Evolutionary conservation across 2,888 invertebrate genomes (phyloP), one percentile per base, ranked within the genome.

Genomic region (Allygus modestus): DNA sequence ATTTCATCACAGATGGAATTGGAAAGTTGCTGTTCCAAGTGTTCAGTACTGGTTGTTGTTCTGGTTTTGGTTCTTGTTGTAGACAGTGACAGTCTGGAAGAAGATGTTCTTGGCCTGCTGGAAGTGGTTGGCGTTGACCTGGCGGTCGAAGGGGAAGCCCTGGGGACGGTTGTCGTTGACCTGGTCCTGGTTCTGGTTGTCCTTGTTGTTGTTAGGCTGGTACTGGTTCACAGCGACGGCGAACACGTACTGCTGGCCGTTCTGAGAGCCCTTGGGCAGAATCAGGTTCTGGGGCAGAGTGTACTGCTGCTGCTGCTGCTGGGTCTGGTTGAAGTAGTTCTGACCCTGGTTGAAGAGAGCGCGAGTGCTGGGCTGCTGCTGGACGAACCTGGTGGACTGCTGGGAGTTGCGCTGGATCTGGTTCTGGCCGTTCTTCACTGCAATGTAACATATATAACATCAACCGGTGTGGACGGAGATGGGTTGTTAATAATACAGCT

Each of bases 71-170:
- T 91, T 92, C 88, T 92, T 92, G 90, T 95, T 94, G 91, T 92
- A 95, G 88, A 94, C 91, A 75, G 88, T 85, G 5, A 94, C 92
- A 79, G 79, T 79, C 79, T 79, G 75, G 89, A 92, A 92, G 91
- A 89, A 92, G 91, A 93, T 92, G 90, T 94, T 94, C 37, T 93
- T 92, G 84, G 92, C 91, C 73, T 90, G 93, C 91, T 96, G 96
- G 58, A 94, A 93, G 23, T 94, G 93, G 87, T 92, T 92, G 86
- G 91, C 91, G 79, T 90, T 90, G 71, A 93, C 91, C 31, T 91
- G 91, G 87, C 95, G 94, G 89, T 96, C 95, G 89, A 96, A 93
- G 86, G 96, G 96, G 92, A 93, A 96, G 82, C 95, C 95, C 88
- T 94, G 91, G 71, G 95, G 92, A 89, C 92, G 92, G 87, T 91